These are phyloP conservation scores for Tragelaphus buxtoni DNA, from an alignment of 2,113 vertebrate species.

Conservation along the genomic window DNA sequence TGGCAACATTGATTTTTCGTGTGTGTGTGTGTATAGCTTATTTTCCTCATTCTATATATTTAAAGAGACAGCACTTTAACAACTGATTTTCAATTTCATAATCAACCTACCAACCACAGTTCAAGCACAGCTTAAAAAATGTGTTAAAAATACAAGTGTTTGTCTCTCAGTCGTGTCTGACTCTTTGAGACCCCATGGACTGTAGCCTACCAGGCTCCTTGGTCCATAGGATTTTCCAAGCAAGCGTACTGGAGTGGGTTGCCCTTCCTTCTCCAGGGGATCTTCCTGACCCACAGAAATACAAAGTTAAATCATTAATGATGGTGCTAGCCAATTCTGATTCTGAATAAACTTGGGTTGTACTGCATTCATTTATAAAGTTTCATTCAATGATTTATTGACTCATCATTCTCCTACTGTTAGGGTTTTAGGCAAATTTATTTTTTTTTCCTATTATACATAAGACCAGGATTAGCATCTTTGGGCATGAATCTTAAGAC, in stretches of 20 bases:
- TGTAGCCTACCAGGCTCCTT: background rate
- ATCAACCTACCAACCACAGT: background rate
- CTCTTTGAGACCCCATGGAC: background rate
- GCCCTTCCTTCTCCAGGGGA: background rate
- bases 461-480: background rate
- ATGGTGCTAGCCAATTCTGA: background rate
- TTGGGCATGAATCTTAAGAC: background rate
- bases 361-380: background rate
- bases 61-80: background rate
- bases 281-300: background rate
- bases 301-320: background rate
- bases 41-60: slow-evolving; percentile 17
- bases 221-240: background rate
- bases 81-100: background rate
- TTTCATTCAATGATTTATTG: background rate
- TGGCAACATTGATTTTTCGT: background rate
- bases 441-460: background rate
- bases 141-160: background rate
- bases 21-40: background rate
- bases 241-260: background rate
- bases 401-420: background rate
- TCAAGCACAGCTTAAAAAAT: background rate
- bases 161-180: background rate
- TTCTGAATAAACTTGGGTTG: background rate
- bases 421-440: background rate